A percentile compares a stretch with the other conserved stretches of the same genome.
These are phyloP conservation scores for Geotrupes spiniger DNA, from an alignment of 2,888 invertebrate genomes.

Conservation along the genomic window DNA sequence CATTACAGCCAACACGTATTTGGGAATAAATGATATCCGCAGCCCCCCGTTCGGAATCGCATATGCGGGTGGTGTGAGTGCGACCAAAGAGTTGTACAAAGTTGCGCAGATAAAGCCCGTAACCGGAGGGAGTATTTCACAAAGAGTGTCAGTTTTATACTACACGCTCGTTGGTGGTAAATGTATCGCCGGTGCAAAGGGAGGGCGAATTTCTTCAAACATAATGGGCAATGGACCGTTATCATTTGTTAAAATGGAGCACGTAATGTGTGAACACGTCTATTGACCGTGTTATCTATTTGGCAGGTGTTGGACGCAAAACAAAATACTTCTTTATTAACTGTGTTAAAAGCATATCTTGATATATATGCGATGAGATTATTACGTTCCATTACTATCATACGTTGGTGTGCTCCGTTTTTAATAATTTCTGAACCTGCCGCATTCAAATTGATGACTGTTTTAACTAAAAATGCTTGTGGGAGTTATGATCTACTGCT, in stretches of 20 bases:
- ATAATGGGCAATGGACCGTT: slow-evolving; percentile 1
- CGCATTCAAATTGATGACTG: too few relatives aligned
- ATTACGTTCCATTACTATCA: too few relatives aligned
- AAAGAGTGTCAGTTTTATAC: slow-evolving; percentile 6
- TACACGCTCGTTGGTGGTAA: neutral
- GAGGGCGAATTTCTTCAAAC: slow-evolving; percentile 6
- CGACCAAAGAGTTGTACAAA: slow-evolving; percentile 2
- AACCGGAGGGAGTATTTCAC: slow-evolving; percentile 6
- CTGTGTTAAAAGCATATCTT: too few relatives aligned
- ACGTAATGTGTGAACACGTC: neutral
- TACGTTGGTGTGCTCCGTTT: too few relatives aligned
- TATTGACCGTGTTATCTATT: neutral
- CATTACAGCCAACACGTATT: neutral
- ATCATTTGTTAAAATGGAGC: slow-evolving; percentile 2
- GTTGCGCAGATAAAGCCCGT: slow-evolving; percentile 1
- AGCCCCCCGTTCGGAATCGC: too few relatives aligned
- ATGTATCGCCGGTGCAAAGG: neutral
- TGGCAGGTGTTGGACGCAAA: neutral
- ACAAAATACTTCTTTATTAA: too few relatives aligned
- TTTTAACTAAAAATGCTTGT: too few relatives aligned
- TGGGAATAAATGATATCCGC: neutral
- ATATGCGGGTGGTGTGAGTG: neutral
- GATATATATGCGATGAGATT: too few relatives aligned
- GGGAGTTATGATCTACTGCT: too few relatives aligned
- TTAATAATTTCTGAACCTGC: too few relatives aligned